Evolutionary conservation across 2,888 invertebrate species (phyloP), one percentile per base, ranked within the genome.

Genomic region (Pristionchus maxplancki): DNA sequence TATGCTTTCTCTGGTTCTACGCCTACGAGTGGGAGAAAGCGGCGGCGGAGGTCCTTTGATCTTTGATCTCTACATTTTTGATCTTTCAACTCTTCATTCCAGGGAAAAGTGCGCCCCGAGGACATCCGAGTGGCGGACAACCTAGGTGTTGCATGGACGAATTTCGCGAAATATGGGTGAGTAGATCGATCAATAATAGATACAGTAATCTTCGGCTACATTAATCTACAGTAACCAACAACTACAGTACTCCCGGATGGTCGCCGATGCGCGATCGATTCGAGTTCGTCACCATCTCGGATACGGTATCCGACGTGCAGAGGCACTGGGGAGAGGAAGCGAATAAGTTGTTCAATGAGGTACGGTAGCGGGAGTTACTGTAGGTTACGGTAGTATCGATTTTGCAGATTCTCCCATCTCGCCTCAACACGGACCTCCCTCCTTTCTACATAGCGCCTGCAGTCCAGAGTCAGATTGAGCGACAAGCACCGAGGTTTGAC

Each of bases 1-100:
- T 83, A 34, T 83, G 82, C 53, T 83, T 83, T 28, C 82, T 83
- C 53, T 83, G 82, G 82, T 83, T 83, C 82, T 83, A 83, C 28
- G 1, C 31, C 34, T 83, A 83, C 82, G 82, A 83, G 37, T 83
- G 82, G 82, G 82, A 83, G 53, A 17, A 31, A 24, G 50, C 53
- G 0, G 31, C 8, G 31, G 34, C 20, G 8, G 53, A 78, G 78
- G 78, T 78, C 11, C 44, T 44, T 44, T 24, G 44, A 44, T 64
- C 5, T 40, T 74, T 74, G 40, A 40, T 74, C 40, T 40, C 11
- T 64, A 28, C 13, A 13, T 11, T 67, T 34, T 67, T 11, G 13
- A 13, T 15, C 5, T 20, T 1, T 2, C 8, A 71, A 20, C n/a
- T 20, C 11, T 20, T 64, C 28, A 9, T 11, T 31, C 4, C 11